Evolutionary conservation across 2,113 vertebrate species (phyloP).

Genomic region (Catharus minimus): DNA sequence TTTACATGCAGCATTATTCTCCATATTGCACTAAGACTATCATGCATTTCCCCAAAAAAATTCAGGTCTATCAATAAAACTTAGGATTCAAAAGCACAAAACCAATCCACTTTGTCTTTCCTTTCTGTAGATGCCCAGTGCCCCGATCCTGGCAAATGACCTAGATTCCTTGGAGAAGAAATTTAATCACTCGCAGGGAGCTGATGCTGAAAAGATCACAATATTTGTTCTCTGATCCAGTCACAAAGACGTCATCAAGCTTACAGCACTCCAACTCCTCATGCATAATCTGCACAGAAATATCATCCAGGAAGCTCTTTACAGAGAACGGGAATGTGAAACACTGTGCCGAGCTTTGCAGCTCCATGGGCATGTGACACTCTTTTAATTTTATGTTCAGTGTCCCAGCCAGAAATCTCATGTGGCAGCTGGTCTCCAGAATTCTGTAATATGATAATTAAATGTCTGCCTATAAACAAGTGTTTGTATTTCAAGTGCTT

Average conservation of each 20-base stretch:
- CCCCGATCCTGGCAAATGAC: neutral
- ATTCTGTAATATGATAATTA: slow-evolving; percentile 67
- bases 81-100: neutral
- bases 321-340: neutral
- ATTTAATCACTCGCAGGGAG: neutral
- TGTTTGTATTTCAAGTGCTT: slow-evolving; percentile 44
- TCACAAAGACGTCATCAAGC: slow-evolving; percentile 51
- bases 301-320: slow-evolving; percentile 47
- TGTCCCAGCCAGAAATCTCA: slow-evolving; percentile 61
- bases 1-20: neutral
- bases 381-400: slow-evolving; percentile 49
- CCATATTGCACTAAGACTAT: neutral
- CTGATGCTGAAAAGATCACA: slow-evolving; percentile 27
- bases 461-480: slow-evolving; percentile 62
- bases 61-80: neutral
- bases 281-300: slow-evolving; percentile 57
- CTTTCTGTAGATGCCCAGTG: neutral
- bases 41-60: neutral
- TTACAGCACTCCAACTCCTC: neutral
- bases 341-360: neutral
- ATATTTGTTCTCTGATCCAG: slow-evolving; percentile 46
- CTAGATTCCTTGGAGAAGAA: neutral
- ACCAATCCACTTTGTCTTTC: neutral
- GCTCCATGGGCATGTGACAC: slow-evolving; percentile 5
- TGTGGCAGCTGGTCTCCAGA: slow-evolving; percentile 61